Conservation (phyloP, 2,113 vertebrate genomes). For the Urocitellus parryii region DNA sequence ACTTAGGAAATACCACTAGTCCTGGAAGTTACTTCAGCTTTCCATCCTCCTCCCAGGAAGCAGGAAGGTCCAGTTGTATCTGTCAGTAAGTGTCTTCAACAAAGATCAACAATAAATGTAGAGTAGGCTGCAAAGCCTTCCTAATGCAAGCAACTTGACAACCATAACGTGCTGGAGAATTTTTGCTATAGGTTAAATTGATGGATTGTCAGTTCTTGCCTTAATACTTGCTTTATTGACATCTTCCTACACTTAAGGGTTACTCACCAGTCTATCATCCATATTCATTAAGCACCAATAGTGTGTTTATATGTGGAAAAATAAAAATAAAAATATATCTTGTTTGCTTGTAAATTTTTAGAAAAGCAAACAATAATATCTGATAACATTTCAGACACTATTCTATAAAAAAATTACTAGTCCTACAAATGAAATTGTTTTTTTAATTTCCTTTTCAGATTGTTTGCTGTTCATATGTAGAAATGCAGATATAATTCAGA, state of each 20-base stretch:
- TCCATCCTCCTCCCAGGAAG: neutral
- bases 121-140: neutral
- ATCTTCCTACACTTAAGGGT: neutral
- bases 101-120: neutral
- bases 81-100: conserved; percentile 1
- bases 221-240: neutral
- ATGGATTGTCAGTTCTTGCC: neutral
- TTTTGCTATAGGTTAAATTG: neutral
- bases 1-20: neutral
- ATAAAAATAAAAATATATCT: neutral
- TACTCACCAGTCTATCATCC: neutral
- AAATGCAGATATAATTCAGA: neutral
- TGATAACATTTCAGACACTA: neutral
- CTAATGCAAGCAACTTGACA: neutral
- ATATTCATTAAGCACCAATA: neutral
- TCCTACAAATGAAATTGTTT: too few species aligned
- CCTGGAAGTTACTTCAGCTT: neutral
- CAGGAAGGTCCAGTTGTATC: neutral
- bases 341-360: neutral
- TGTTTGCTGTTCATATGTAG: too few species aligned
- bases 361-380: neutral
- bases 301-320: neutral
- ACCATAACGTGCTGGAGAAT: neutral
- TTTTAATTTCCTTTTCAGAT: too few species aligned
- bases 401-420: neutral